Conservation (phyloP, 2,797 vertebrate genomes). For the Urophycis tenuis region DNA sequence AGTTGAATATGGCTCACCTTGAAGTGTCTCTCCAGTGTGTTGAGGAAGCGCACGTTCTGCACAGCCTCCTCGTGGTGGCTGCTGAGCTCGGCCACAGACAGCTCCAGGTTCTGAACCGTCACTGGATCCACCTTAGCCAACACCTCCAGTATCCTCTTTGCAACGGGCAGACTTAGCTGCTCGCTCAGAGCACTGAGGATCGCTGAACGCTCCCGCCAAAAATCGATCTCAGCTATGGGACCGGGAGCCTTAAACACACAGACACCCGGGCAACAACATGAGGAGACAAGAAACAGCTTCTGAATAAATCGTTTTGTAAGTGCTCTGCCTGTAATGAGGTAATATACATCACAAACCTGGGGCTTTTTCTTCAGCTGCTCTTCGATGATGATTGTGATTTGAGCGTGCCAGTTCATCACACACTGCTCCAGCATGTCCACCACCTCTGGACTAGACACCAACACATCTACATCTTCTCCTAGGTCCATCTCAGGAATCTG, state of each 20-base stretch:
- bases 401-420: conserved; percentile 80
- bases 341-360: conserved; percentile 65
- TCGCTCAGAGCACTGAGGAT: conserved; percentile 74
- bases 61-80: conserved; percentile 75
- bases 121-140: conserved; percentile 66
- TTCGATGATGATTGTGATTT: conserved; percentile 75
- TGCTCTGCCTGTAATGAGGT: background rate
- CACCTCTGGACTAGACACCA: conserved; percentile 59
- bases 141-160: conserved; percentile 77
- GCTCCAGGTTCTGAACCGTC: conserved; percentile 66
- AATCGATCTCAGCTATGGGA: conserved; percentile 81
- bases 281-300: background rate
- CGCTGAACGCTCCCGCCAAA: conserved; percentile 80
- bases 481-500: conserved; percentile 78
- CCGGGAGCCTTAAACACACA: conserved; percentile 61
- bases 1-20: conserved; percentile 67
- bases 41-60: conserved; percentile 80
- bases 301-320: background rate
- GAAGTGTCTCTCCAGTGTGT: conserved; percentile 79
- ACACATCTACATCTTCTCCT: conserved; percentile 56
- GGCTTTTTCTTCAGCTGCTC: conserved; percentile 76
- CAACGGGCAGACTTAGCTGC: conserved; percentile 74
- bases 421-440: conserved; percentile 76
- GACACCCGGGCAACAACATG: background rate
- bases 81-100: conserved; percentile 68